phyloP scores from a whole-genome alignment of 2,888 invertebrate species.

The Cephus spinipes region DNA sequence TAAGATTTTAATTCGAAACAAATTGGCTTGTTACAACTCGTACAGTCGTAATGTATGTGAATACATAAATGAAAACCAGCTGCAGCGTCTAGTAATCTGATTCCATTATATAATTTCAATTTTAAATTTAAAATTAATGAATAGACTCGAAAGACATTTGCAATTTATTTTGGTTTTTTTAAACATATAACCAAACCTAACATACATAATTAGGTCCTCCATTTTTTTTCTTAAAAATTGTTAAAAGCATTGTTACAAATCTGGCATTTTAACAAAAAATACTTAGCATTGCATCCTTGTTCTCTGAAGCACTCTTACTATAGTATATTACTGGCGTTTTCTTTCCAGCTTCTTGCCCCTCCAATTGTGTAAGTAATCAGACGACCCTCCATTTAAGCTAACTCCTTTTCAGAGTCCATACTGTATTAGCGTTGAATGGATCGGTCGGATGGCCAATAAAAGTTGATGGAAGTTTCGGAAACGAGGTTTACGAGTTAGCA shows the following conservation, averaged over 20 bases:
- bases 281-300: not conserved
- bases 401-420: not conserved
- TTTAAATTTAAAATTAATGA: no score
- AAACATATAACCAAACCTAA: no score
- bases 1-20: not conserved
- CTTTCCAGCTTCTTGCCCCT: not conserved
- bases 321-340: not conserved
- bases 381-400: conserved; percentile 39
- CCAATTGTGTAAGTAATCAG: conserved; percentile 57
- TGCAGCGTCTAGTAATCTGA: not conserved
- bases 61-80: not conserved
- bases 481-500: not conserved
- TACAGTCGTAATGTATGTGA: not conserved
- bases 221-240: no score
- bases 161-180: not conserved
- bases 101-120: not conserved
- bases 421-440: not conserved
- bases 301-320: not conserved
- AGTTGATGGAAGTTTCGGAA: not conserved
- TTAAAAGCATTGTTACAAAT: not conserved
- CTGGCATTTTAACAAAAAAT: not conserved
- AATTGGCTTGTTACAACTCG: not conserved
- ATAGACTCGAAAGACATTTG: not conserved
- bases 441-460: not conserved
- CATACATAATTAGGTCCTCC: no score